A percentile compares a stretch with the other conserved stretches of the same genome.
These are phyloP conservation scores for Caiman crocodilus DNA, from an alignment of 2,797 vertebrate genomes.

Conservation along the genomic window DNA sequence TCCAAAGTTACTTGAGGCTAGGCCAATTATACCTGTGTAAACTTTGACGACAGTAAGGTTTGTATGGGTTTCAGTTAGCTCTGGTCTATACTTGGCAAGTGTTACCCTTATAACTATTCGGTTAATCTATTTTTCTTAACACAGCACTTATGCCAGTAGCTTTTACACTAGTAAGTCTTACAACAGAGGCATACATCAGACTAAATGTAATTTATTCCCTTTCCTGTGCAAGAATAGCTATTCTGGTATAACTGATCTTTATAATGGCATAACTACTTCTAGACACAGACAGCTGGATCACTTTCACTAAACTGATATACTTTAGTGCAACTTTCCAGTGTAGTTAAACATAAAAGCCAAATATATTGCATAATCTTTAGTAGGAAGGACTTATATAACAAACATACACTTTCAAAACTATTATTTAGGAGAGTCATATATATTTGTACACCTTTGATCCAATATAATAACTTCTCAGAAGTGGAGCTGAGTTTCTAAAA, in stretches of 20 bases:
- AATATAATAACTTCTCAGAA: background rate
- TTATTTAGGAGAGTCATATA: background rate
- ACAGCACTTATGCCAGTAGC: background rate
- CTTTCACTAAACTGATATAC: background rate
- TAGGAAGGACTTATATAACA: background rate
- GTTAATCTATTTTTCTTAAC: no score
- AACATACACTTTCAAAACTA: background rate
- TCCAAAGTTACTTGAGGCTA: background rate
- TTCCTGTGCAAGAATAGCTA: no score
- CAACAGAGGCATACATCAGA: no score
- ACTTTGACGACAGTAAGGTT: background rate
- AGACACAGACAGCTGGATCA: no score
- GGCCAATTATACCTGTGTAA: background rate
- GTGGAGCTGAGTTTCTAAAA: background rate
- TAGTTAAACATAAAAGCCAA: background rate
- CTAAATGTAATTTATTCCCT: no score
- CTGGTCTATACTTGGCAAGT: background rate
- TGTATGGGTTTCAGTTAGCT: background rate
- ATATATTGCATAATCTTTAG: background rate
- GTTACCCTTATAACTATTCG: background rate
- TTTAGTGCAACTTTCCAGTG: background rate
- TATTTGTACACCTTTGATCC: background rate
- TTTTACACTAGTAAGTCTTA: background rate
- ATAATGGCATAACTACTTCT: no score
- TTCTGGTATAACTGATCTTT: no score